Evolutionary conservation across 2,797 vertebrate genomes (phyloP).

Genomic region (Pipistrellus pipistrellus): DNA sequence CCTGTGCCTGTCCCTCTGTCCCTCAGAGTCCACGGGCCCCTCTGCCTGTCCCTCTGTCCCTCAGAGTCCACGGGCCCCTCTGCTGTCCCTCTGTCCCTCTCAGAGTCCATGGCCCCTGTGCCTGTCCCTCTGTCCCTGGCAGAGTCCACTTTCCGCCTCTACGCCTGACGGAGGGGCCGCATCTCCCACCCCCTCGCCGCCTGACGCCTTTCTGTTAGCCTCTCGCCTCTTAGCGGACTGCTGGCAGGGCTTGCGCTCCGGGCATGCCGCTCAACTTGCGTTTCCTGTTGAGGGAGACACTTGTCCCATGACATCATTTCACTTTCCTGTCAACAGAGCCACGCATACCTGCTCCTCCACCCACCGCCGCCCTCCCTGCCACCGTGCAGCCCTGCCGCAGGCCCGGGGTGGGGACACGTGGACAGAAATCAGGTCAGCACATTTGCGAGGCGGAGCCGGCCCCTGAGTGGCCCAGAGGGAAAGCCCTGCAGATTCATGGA

Average conservation of each 20-base stretch:
- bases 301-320: neutral
- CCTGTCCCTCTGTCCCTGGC: too few species aligned
- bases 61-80: too few species aligned
- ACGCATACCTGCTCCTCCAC: neutral
- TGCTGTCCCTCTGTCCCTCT: too few species aligned
- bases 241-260: neutral
- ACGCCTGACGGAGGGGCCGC: neutral
- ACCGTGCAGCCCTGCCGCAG: neutral
- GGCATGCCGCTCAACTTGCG: neutral
- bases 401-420: neutral
- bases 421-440: neutral
- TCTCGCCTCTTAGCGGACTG: neutral
- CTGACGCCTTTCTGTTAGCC: neutral
- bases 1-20: too few species aligned
- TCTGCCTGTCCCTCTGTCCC: too few species aligned
- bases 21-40: too few species aligned
- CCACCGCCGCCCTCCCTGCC: neutral
- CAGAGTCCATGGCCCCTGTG: too few species aligned
- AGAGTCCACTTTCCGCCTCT: neutral
- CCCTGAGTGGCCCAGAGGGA: neutral
- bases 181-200: accelerated
- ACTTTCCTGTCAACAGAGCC: neutral
- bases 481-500: neutral
- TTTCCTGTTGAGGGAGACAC: conserved; percentile 9
- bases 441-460: neutral